Evolutionary conservation across 2,888 invertebrate genomes (phyloP).

Genomic region (Rotaria socialis): DNA sequence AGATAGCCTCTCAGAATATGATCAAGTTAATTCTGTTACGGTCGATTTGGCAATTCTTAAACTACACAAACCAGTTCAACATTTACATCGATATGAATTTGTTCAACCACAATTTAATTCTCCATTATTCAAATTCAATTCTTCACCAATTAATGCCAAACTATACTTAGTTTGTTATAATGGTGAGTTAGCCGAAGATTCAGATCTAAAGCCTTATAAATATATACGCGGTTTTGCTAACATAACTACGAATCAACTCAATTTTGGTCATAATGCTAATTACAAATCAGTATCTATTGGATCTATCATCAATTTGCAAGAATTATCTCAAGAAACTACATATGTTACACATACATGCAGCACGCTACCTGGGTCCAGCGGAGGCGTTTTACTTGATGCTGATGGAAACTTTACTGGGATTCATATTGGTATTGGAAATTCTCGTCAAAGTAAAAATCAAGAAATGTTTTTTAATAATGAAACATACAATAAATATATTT

Average conservation of each 20-base stretch:
- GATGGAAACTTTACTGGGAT: neutral
- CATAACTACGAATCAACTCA: neutral
- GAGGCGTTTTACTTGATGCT: neutral
- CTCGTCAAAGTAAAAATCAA: neutral
- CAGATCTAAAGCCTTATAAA: neutral
- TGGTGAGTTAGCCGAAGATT: neutral
- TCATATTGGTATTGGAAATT: neutral
- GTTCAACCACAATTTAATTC: neutral
- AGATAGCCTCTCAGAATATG: neutral
- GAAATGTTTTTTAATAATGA: neutral
- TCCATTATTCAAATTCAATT: neutral
- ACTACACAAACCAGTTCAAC: neutral
- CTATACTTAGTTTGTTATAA: neutral
- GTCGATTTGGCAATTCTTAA: neutral
- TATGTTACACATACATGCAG: neutral
- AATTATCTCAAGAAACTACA: neutral
- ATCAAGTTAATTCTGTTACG: neutral
- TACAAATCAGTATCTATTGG: conserved; percentile 2
- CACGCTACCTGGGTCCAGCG: neutral
- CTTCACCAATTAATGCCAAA: neutral
- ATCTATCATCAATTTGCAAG: neutral
- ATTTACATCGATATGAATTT: neutral
- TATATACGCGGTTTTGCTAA: neutral
- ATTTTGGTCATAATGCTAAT: neutral
- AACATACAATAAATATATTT: neutral